A percentile compares a stretch with the other conserved stretches of the same genome.
Evolutionary conservation across 2,113 vertebrate species (phyloP).

Genomic region (Pseudonaja textilis): DNA sequence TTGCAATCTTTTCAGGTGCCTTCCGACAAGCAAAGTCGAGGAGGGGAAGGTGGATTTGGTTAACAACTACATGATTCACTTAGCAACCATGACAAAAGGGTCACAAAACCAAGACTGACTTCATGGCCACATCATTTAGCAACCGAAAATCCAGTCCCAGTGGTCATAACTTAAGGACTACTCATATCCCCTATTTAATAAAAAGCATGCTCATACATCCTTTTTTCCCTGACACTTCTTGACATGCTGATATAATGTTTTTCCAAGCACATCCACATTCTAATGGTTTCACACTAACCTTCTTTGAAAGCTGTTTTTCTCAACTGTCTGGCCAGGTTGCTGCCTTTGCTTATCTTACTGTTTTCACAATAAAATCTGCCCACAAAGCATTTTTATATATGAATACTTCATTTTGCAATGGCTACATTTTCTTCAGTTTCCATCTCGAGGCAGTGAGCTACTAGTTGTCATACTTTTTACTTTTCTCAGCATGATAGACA

Average conservation of each 20-base stretch:
- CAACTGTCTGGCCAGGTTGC: conserved; percentile 14
- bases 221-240: conserved; percentile 47
- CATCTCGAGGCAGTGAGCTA: conserved; percentile 58
- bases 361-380: conserved; percentile 53
- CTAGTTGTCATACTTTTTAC: conserved; percentile 52
- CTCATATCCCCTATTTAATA: conserved; percentile 4
- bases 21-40: neutral
- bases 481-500: neutral
- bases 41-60: neutral
- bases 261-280: conserved; percentile 27
- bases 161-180: neutral
- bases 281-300: conserved; percentile 50
- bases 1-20: neutral
- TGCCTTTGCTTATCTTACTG: conserved; percentile 41
- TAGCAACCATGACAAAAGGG: neutral
- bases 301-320: conserved; percentile 38
- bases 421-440: conserved; percentile 36
- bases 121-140: neutral
- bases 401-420: conserved; percentile 45
- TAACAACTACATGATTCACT: neutral
- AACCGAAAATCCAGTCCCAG: neutral
- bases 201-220: neutral
- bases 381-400: conserved; percentile 39
- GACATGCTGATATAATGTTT: conserved; percentile 45
- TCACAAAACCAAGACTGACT: neutral